Conservation (phyloP, 2,888 invertebrate species). For the Gastrophysa polygoni region DNA sequence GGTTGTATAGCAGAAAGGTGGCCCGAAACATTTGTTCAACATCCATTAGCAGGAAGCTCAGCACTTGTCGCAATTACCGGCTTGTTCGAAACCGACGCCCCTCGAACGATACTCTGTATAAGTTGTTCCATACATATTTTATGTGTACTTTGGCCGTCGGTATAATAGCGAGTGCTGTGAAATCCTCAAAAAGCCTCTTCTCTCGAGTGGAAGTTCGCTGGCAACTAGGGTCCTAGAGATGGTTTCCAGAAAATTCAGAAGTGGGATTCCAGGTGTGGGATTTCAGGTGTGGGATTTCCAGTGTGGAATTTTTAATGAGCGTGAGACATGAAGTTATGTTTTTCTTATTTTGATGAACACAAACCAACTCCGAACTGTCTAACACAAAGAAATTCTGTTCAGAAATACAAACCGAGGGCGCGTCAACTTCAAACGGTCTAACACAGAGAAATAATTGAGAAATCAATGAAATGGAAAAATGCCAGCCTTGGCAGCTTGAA, state of each 20-base stretch:
- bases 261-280: not conserved
- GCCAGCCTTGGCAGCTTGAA: too few species aligned
- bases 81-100: constrained; percentile 22
- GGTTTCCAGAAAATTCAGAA: not conserved
- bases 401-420: too few species aligned
- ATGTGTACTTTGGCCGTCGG: constrained; percentile 23
- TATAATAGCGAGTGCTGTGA: constrained; percentile 22
- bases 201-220: not conserved
- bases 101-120: constrained; percentile 7
- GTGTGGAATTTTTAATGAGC: not conserved
- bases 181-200: constrained; percentile 19
- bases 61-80: constrained; percentile 30
- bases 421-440: too few species aligned
- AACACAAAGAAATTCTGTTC: too few species aligned
- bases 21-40: constrained; percentile 15
- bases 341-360: too few species aligned
- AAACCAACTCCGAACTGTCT: too few species aligned
- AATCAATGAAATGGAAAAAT: too few species aligned
- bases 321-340: too few species aligned
- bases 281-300: not conserved
- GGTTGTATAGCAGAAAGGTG: not conserved
- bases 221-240: not conserved
- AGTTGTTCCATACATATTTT: constrained; percentile 31
- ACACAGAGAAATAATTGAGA: too few species aligned
- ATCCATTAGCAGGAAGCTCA: constrained; percentile 30